phyloP scores from a whole-genome alignment of 2,888 invertebrate genomes.

The Leptinotarsa peninsularis region DNA sequence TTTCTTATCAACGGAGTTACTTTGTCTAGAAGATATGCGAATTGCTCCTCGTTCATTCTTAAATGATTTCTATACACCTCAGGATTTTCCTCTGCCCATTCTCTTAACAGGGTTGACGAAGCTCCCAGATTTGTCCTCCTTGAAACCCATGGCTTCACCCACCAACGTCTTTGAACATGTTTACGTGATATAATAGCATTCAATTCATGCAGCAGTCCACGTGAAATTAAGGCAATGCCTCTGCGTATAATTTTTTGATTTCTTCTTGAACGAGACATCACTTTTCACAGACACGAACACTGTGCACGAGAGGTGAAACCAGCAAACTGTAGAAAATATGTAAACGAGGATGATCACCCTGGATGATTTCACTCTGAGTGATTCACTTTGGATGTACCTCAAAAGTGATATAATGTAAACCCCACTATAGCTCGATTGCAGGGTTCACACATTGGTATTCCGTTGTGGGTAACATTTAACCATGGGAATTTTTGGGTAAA shows the following conservation, averaged over 20 bases:
- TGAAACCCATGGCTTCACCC: slow-evolving; percentile 7
- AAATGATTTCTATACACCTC: slow-evolving; percentile 25
- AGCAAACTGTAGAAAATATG: too few species aligned
- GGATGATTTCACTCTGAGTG: too few species aligned
- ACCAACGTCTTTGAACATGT: neutral
- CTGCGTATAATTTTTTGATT: neutral
- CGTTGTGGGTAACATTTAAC: too few species aligned
- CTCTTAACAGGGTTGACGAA: slow-evolving; percentile 22
- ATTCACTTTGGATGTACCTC: too few species aligned
- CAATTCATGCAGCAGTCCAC: neutral
- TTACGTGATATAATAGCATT: too few species aligned
- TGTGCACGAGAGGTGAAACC: too few species aligned
- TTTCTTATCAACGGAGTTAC: slow-evolving; percentile 2
- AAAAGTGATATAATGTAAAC: too few species aligned
- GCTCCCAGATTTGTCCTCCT: neutral
- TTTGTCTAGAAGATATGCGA: slow-evolving; percentile 24
- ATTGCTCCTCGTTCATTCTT: slow-evolving; percentile 29
- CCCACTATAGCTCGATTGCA: too few species aligned
- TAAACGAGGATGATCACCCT: too few species aligned
- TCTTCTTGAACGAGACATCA: neutral
- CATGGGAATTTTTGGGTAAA: too few species aligned
- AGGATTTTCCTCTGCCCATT: slow-evolving; percentile 29
- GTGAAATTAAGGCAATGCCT: slow-evolving; percentile 1
- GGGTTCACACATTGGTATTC: too few species aligned
- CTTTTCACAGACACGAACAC: too few species aligned